Base-by-base conservation (phyloP, 2,113 vertebrate genomes). In the Eolophus roseicapilla region DNA sequence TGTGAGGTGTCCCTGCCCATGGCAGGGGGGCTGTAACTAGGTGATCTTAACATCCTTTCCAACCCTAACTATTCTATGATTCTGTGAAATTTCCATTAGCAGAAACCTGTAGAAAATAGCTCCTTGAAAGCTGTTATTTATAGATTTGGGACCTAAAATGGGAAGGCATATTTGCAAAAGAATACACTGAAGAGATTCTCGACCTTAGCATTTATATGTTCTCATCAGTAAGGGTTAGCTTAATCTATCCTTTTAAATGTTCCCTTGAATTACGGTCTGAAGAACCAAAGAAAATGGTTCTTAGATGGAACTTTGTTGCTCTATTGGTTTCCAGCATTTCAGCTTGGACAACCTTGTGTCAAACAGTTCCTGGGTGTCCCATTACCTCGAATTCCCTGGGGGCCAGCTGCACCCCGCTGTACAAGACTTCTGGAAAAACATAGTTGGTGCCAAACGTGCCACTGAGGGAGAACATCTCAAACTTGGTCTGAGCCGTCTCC, bases 401-500 rank as follows among this genome's bases (percentile, higher is more conserved):
- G 19, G 97, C 98, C 79, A 98, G 95, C n/a, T 95, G 90, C 81
- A 96, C 73, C 7, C 91, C 94, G 1, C 97, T 98, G 84, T 37
- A 39, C 94, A 98, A 12, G 64, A 98, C 97, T 82, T 98, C 98
- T 21, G 98, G 98, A 62, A 98, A 98, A 41, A 98, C 94, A 1
- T 97, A 93, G 46, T 65, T 96, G 35, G 98, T 98, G 44, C 77
- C 75, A 69, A 98, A 98, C 0, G 96, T 98, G 68, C 98, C 98
- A 0, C 98, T 98, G 81, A 98, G 97, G 35, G 98, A 98, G 89
- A 98, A 97, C 67, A 50, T 96, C 17, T 98, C 93, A 96, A 98
- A 98, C 55, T 31, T 86, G 59, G 98, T 98, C 33, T 95, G 84
- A 15, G 98, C 97, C 0, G 2, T 94, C 50, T 97, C 97, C 13